Evolutionary conservation across 1,140 invertebrate genomes (phyloP).

Genomic region (Atta colombica): DNA sequence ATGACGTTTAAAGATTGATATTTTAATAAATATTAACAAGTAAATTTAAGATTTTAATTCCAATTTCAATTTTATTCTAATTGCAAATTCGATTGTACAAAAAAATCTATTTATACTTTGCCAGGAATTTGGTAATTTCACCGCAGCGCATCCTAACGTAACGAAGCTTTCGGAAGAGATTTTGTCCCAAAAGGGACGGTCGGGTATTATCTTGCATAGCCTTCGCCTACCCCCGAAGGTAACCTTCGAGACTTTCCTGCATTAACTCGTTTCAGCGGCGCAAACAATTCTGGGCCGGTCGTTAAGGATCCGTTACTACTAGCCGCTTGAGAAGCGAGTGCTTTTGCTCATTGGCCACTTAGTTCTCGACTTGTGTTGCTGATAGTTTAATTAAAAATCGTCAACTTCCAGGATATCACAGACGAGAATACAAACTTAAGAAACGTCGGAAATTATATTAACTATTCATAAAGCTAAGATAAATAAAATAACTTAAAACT

Average conservation of each 20-base stretch:
- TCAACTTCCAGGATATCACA: slow-evolving; percentile 52
- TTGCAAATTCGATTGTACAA: background rate
- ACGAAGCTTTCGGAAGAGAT: slow-evolving; percentile 60
- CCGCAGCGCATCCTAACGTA: slow-evolving; percentile 11
- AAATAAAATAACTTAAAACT: background rate
- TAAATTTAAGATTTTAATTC: background rate
- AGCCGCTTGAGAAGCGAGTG: slow-evolving; percentile 55
- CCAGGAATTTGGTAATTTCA: slow-evolving; percentile 38
- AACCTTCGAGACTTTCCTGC: slow-evolving; percentile 73
- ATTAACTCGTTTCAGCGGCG: slow-evolving; percentile 80
- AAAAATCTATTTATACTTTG: slow-evolving; percentile 12
- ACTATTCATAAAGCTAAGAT: background rate
- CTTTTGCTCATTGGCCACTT: slow-evolving; percentile 66
- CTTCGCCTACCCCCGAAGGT: slow-evolving; percentile 59
- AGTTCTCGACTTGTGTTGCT: slow-evolving; percentile 48
- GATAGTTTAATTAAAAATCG: slow-evolving; percentile 78
- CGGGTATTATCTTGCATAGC: slow-evolving; percentile 74
- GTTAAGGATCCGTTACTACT: slow-evolving; percentile 77
- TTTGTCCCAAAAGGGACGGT: slow-evolving; percentile 70
- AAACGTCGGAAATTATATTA: slow-evolving; percentile 17
- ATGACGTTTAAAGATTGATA: background rate
- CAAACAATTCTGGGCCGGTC: slow-evolving; percentile 76
- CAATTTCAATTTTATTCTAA: background rate
- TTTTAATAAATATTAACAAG: background rate
- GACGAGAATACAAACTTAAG: slow-evolving; percentile 19